Percentiles rank a stretch among this genome's conserved stretches.
phyloP scores from a whole-genome alignment of 2,113 vertebrate species.

The Bubo bubo region DNA sequence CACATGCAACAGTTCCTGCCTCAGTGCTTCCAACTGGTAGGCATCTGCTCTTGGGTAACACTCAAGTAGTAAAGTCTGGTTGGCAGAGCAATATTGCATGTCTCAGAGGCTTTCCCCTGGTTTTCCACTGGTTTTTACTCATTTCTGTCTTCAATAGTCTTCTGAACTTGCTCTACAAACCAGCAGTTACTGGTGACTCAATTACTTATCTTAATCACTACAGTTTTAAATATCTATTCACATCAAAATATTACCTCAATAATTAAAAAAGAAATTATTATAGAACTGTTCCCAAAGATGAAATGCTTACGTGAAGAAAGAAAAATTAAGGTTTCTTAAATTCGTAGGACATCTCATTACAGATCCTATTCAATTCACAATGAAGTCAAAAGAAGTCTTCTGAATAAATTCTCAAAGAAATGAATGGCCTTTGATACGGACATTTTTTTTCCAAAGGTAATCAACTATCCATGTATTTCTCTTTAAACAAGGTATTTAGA shows the following conservation, averaged over 20 bases:
- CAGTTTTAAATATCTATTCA: background rate
- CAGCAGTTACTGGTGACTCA: background rate
- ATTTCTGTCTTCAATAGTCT: background rate
- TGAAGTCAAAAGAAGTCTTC: background rate
- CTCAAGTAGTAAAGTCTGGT: background rate
- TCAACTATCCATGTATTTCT: background rate
- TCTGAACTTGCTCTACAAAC: background rate
- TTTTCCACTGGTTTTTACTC: background rate
- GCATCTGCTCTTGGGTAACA: conserved; percentile 4
- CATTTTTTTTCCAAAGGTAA: background rate
- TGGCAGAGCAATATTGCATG: background rate
- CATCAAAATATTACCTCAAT: background rate
- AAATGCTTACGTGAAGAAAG: background rate
- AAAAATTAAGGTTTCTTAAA: background rate
- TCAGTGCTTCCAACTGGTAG: background rate
- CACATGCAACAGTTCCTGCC: background rate
- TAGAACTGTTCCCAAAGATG: background rate
- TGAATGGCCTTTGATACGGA: background rate
- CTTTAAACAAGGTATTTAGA: background rate
- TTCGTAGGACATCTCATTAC: background rate
- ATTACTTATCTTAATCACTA: background rate
- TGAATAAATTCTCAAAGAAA: background rate
- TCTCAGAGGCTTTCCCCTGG: background rate
- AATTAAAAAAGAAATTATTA: background rate
- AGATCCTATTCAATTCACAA: background rate